phyloP scores from a whole-genome alignment of 2,113 vertebrate species.

The Platysteira castanea region DNA sequence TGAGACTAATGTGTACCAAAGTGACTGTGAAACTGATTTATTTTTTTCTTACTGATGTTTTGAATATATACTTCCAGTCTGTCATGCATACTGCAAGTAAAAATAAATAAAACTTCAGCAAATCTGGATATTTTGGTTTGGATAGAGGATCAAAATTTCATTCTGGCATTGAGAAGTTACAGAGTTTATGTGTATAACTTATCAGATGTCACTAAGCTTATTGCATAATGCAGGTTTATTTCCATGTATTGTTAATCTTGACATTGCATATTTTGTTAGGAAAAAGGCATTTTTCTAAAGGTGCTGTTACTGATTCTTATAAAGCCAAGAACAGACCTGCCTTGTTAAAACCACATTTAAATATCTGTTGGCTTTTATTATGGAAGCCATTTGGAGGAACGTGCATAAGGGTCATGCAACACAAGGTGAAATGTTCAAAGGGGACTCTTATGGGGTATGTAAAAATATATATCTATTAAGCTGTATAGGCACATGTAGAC shows the following conservation, averaged over 20 bases:
- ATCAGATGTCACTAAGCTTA: not conserved
- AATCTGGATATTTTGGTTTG: slow-evolving; percentile 62
- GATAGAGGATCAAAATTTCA: slow-evolving; percentile 8
- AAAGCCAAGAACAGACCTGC: not conserved
- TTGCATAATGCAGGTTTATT: not conserved
- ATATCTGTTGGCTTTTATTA: not conserved
- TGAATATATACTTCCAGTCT: slow-evolving; percentile 77
- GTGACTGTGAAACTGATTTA: slow-evolving; percentile 95
- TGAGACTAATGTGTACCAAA: slow-evolving; percentile 94
- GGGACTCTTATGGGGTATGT: not conserved
- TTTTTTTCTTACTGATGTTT: slow-evolving; percentile 89
- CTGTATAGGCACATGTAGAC: not conserved
- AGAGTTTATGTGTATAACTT: not conserved
- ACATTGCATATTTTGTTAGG: not conserved
- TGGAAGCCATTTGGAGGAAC: not conserved
- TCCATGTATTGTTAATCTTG: not conserved
- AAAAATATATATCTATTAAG: not conserved
- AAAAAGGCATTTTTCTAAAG: slow-evolving; percentile 65
- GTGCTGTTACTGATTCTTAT: not conserved
- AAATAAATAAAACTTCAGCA: slow-evolving; percentile 77
- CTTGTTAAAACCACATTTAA: not conserved
- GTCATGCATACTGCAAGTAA: slow-evolving; percentile 92
- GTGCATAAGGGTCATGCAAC: not conserved
- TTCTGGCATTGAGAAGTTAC: not conserved
- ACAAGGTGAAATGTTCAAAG: not conserved